Percentiles rank a stretch among this genome's conserved stretches.
Conservation (phyloP, 2,113 vertebrate species). For the Oreochromis aureus region DNA sequence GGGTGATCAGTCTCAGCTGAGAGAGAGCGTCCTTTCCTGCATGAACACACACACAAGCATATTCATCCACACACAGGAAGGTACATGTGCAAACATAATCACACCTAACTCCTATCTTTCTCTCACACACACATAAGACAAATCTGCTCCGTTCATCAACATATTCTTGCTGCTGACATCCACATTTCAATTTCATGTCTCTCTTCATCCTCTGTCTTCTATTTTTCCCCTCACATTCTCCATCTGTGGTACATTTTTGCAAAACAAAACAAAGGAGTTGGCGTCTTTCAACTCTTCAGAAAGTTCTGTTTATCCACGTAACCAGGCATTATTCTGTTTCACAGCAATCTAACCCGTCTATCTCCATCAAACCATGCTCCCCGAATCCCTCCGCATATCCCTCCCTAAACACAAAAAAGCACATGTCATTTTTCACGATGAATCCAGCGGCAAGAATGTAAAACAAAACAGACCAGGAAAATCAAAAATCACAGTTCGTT, state of each 20-base stretch:
- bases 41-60: conserved; percentile 23
- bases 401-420: not conserved
- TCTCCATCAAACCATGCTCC: not conserved
- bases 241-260: not conserved
- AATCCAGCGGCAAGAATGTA: not conserved
- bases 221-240: not conserved
- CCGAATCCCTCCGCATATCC: not conserved
- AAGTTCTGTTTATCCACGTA: conserved; percentile 11
- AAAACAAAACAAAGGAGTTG: conserved; percentile 20
- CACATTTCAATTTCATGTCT: conserved; percentile 29
- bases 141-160: conserved; percentile 19
- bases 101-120: not conserved
- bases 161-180: not conserved
- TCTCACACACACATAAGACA: not conserved
- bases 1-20: conserved; percentile 45
- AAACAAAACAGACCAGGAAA: not conserved
- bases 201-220: not conserved
- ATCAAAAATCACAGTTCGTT: conserved; percentile 19
- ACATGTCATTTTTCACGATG: not conserved
- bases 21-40: conserved; percentile 5
- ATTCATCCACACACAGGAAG: conserved; percentile 29
- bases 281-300: not conserved
- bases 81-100: conserved; percentile 16
- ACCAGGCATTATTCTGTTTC: not conserved
- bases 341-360: not conserved